Evolutionary conservation across 2,113 vertebrate species (phyloP).

Genomic region (Anguilla japonica): DNA sequence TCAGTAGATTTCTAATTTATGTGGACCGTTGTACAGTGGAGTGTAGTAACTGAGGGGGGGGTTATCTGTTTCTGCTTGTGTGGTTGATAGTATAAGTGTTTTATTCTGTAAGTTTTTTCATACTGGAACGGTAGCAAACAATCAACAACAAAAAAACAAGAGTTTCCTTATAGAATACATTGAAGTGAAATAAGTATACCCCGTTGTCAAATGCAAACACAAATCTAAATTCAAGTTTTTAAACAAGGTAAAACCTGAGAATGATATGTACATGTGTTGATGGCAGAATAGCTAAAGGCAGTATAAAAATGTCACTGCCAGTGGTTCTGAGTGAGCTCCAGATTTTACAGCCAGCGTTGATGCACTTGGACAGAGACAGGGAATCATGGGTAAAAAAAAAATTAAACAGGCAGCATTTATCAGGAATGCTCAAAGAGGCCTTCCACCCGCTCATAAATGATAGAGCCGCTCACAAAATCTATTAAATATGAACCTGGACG

Average conservation of each 20-base stretch:
- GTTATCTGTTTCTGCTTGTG: background rate
- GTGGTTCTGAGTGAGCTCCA: too few species aligned
- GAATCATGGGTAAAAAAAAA: slow-evolving; percentile 15
- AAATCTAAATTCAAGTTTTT: too few species aligned
- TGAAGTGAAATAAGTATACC: background rate
- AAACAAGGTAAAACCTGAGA: background rate
- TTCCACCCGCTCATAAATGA: slow-evolving; percentile 11
- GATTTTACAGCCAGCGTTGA: slow-evolving; percentile 5
- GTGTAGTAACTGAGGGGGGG: background rate
- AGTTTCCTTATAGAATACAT: background rate
- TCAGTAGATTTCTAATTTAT: too few species aligned
- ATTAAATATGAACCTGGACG: slow-evolving; percentile 33
- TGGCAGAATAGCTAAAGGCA: slow-evolving; percentile 3
- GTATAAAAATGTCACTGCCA: background rate
- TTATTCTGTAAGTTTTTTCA: background rate
- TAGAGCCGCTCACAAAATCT: slow-evolving; percentile 33
- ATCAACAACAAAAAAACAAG: background rate
- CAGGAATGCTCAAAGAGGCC: slow-evolving; percentile 13
- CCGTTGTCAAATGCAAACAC: background rate
- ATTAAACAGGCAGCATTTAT: slow-evolving; percentile 32
- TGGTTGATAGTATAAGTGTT: background rate
- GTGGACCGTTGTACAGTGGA: background rate
- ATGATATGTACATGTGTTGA: background rate
- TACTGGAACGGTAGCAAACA: background rate
- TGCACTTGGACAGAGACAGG: slow-evolving; percentile 24